phyloP scores from a whole-genome alignment of 2,888 invertebrate species.

The Allacma fusca region DNA sequence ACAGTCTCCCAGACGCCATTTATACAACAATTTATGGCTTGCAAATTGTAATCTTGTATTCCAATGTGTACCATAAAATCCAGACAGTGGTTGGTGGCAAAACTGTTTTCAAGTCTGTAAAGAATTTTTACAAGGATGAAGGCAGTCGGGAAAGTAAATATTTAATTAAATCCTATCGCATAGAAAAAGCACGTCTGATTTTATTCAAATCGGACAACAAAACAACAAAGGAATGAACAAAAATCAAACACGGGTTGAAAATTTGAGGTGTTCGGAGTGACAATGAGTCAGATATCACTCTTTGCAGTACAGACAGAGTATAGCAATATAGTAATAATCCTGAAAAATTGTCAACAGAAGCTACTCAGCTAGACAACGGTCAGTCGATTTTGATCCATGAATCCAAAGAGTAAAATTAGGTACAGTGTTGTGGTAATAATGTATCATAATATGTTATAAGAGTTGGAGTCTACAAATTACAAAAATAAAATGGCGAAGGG shows the following conservation, averaged over 20 bases:
- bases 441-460: not conserved
- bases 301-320: not conserved
- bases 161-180: not conserved
- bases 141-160: not conserved
- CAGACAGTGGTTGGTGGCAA: too few relatives aligned
- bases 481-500: not conserved
- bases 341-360: too few relatives aligned
- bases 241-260: not conserved
- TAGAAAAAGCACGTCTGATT: not conserved
- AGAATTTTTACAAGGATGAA: too few relatives aligned
- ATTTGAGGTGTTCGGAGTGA: not conserved
- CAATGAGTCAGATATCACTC: not conserved
- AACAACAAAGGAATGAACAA: slow-evolving; percentile 8
- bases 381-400: too few relatives aligned
- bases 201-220: slow-evolving; percentile 1
- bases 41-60: too few relatives aligned
- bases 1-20: too few relatives aligned
- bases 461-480: not conserved
- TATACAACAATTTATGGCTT: too few relatives aligned
- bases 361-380: too few relatives aligned
- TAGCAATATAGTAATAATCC: too few relatives aligned
- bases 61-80: too few relatives aligned
- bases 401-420: too few relatives aligned
- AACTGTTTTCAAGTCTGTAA: too few relatives aligned
- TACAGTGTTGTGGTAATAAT: not conserved